These are phyloP conservation scores for Merops nubicus DNA, from an alignment of 2,113 vertebrate genomes.

Conservation along the genomic window DNA sequence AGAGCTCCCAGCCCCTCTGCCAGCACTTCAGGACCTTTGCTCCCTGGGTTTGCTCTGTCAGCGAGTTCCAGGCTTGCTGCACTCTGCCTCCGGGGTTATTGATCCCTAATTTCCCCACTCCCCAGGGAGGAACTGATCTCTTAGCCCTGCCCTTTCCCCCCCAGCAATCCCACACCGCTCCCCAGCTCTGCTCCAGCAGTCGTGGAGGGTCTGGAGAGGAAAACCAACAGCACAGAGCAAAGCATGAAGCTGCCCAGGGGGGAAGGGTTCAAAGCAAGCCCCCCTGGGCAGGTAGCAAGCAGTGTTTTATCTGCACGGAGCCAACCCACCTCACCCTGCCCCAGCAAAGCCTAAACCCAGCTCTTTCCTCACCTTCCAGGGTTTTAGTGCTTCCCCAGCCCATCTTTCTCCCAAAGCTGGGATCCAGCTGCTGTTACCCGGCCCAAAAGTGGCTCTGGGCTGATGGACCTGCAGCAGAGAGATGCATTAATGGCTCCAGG, in stretches of 20 bases:
- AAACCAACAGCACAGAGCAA: background rate
- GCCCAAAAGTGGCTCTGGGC: background rate
- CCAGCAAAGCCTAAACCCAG: background rate
- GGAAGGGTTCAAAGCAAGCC: background rate
- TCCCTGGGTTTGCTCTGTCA: background rate
- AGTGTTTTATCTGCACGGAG: rapidly evolving
- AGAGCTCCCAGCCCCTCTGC: background rate
- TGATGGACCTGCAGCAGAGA: background rate
- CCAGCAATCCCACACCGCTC: rapidly evolving
- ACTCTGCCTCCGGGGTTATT: background rate
- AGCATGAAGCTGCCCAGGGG: background rate
- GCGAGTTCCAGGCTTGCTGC: background rate
- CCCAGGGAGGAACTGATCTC: rapidly evolving
- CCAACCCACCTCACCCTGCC: too few species aligned
- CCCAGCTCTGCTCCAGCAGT: background rate
- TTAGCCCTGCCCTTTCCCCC: rapidly evolving
- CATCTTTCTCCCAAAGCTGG: background rate
- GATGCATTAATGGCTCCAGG: rapidly evolving
- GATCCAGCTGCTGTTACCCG: background rate
- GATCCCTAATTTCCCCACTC: background rate
- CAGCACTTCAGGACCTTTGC: background rate
- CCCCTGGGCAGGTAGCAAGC: background rate
- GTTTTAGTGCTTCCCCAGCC: background rate
- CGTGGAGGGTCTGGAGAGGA: too few species aligned
- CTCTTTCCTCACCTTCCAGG: rapidly evolving